A percentile compares a stretch with the other conserved stretches of the same genome.
These are phyloP conservation scores for Buphagus erythrorhynchus DNA, from an alignment of 2,797 vertebrate species.

Conservation along the genomic window DNA sequence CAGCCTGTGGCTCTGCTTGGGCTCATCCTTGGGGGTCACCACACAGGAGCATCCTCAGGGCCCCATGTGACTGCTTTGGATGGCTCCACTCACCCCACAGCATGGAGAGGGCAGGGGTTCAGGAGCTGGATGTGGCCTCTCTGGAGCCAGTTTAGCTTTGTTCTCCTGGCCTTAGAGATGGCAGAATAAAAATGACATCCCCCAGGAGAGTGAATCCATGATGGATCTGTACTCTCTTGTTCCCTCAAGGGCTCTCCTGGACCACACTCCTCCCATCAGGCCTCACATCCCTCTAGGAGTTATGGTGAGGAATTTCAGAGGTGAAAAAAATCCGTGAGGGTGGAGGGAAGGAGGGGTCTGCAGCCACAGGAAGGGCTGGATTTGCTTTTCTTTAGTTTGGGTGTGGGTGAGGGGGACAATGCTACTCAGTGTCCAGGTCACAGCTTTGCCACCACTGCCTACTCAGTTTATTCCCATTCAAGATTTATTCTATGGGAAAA, in stretches of 20 bases:
- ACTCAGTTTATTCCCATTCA: neutral
- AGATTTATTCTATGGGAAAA: neutral
- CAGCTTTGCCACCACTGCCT: neutral
- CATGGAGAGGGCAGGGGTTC: rapidly evolving
- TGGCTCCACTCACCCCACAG: neutral
- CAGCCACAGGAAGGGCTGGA: neutral
- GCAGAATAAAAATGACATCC: neutral
- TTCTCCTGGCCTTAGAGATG: neutral
- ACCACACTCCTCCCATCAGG: neutral
- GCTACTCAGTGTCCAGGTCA: neutral
- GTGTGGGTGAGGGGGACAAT: neutral
- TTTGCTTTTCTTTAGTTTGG: neutral
- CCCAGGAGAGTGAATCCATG: neutral
- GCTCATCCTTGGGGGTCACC: rapidly evolving
- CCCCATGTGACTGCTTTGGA: neutral
- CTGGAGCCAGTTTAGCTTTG: neutral
- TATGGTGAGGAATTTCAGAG: neutral
- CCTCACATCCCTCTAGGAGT: neutral
- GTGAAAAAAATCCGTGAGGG: neutral
- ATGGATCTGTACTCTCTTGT: neutral
- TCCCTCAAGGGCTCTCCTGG: neutral
- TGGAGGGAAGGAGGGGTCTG: neutral
- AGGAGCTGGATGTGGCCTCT: neutral
- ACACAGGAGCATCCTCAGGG: neutral
- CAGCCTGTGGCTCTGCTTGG: neutral